Conservation (phyloP, 2,113 vertebrate species). For the Lophochroa leadbeateri region DNA sequence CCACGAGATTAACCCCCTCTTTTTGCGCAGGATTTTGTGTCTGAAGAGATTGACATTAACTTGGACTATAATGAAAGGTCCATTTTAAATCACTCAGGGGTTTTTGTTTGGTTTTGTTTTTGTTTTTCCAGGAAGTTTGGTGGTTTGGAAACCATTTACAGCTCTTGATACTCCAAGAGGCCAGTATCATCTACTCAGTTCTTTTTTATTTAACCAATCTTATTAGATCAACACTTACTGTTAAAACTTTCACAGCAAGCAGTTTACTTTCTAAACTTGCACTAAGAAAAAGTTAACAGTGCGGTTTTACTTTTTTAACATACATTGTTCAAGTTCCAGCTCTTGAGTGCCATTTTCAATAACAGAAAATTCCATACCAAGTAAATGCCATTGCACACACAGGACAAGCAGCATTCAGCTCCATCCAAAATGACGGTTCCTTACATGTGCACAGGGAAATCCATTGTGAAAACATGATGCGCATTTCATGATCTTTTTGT, state of each 20-base stretch:
- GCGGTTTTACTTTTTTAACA: not conserved
- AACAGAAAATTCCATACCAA: not conserved
- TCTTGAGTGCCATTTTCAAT: not conserved
- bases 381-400: not conserved
- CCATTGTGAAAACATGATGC: not conserved
- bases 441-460: not conserved
- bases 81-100: not conserved
- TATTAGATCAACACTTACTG: not conserved
- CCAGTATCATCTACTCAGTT: not conserved
- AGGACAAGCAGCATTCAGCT: not conserved
- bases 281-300: not conserved
- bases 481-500: not conserved
- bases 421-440: not conserved
- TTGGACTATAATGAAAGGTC: not conserved
- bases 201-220: not conserved
- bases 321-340: not conserved
- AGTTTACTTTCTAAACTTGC: not conserved
- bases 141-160: not conserved
- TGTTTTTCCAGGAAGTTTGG: not conserved
- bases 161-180: not conserved
- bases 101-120: not conserved
- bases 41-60: not conserved
- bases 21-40: not conserved
- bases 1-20: rapidly evolving
- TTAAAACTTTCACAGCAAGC: not conserved